These are phyloP conservation scores for Macropus fuliginosus DNA, from an alignment of 2,797 vertebrate species.

Conservation along the genomic window DNA sequence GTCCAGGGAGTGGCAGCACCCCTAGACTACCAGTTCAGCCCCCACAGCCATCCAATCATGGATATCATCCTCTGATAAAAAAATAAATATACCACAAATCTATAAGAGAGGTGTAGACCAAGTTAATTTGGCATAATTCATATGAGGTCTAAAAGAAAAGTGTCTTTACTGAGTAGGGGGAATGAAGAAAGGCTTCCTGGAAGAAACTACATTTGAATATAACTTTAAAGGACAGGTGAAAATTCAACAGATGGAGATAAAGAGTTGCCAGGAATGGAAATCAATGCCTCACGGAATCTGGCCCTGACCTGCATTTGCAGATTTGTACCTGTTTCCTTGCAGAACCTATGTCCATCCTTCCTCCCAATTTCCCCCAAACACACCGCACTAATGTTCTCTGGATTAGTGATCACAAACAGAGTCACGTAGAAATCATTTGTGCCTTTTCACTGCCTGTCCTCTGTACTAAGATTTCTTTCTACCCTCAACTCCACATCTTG, in stretches of 20 bases:
- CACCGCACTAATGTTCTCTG: background rate
- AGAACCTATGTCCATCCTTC: background rate
- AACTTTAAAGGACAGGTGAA: background rate
- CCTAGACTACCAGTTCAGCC: background rate
- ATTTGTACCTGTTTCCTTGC: background rate
- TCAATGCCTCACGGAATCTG: background rate
- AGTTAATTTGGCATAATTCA: background rate
- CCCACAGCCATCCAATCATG: background rate
- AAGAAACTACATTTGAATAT: background rate
- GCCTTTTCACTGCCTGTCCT: background rate
- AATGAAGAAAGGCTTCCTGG: background rate
- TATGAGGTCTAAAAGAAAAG: background rate
- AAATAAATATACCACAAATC: background rate
- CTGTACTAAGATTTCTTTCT: background rate
- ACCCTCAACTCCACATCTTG: background rate
- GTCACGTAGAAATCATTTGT: background rate
- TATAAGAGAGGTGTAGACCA: background rate
- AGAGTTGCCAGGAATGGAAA: background rate
- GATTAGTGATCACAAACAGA: background rate
- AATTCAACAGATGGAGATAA: background rate
- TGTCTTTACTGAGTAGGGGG: background rate
- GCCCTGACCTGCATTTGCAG: background rate
- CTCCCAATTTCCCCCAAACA: background rate
- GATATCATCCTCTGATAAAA: background rate
- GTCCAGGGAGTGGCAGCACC: background rate